Conservation (phyloP, 2,797 vertebrate genomes). For the Microctenopoma steveboyesi region DNA sequence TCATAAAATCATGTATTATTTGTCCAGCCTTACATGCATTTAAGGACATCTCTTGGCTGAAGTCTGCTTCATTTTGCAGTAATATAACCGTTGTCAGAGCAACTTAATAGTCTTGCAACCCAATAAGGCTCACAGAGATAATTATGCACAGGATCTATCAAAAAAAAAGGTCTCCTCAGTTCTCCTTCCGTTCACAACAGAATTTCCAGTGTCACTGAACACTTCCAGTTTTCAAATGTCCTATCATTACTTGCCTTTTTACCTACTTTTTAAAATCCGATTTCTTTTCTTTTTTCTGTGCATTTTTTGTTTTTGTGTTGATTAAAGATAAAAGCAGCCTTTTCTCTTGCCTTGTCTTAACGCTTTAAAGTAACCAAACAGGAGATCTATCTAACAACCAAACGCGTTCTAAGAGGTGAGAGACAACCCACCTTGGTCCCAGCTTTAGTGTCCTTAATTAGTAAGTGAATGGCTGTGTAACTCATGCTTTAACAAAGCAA, state of each 20-base stretch:
- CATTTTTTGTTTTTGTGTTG: slow-evolving; percentile 77
- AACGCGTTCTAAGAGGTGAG: slow-evolving; percentile 92
- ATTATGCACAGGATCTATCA: slow-evolving; percentile 52
- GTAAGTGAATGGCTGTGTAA: slow-evolving; percentile 98
- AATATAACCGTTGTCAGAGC: slow-evolving; percentile 36
- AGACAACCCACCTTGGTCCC: slow-evolving; percentile 94
- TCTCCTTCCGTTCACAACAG: slow-evolving; percentile 46
- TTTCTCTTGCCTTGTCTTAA: slow-evolving; percentile 99
- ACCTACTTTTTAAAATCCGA: slow-evolving; percentile 39
- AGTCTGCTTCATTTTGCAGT: slow-evolving; percentile 52
- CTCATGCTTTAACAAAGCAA: slow-evolving; percentile 96
- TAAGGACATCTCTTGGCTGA: slow-evolving; percentile 48
- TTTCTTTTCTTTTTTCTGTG: slow-evolving; percentile 58
- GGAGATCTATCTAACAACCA: slow-evolving; percentile 99
- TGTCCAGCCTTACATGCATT: slow-evolving; percentile 60
- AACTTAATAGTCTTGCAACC: slow-evolving; percentile 39
- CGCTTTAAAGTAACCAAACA: slow-evolving; percentile 99
- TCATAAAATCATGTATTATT: slow-evolving; percentile 41
- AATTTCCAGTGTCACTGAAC: slow-evolving; percentile 63
- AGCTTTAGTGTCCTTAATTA: slow-evolving; percentile 97
- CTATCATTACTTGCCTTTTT: slow-evolving; percentile 89
- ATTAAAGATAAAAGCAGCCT: slow-evolving; percentile 96
- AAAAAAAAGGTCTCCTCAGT: slow-evolving; percentile 41
- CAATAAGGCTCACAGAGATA: slow-evolving; percentile 32
- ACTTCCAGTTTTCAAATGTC: slow-evolving; percentile 71